phyloP scores from a whole-genome alignment of 2,888 invertebrate species.

The Dilophus febrilis region DNA sequence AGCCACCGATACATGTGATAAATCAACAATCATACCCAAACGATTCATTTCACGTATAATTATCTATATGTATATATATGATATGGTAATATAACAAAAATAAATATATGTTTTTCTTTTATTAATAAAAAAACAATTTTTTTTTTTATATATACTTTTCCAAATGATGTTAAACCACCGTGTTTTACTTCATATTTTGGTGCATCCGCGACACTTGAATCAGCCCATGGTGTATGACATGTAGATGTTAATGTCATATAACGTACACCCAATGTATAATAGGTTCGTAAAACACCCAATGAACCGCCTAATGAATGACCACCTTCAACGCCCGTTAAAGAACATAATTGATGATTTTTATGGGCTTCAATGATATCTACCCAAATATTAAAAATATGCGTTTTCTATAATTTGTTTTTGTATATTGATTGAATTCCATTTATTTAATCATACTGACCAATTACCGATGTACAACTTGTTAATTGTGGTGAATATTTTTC shows the following conservation, averaged over 20 bases:
- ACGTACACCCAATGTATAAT: conserved; percentile 55
- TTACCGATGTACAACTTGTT: conserved; percentile 45
- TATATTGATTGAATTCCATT: too few relatives aligned
- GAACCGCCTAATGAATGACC: conserved; percentile 58
- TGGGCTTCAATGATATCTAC: conserved; percentile 49
- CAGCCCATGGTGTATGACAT: conserved; percentile 61
- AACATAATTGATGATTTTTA: conserved; percentile 45
- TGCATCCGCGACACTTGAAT: conserved; percentile 43
- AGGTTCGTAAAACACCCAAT: conserved; percentile 46
- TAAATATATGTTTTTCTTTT: too few relatives aligned
- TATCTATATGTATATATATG: conserved; percentile 40
- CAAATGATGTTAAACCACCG: conserved; percentile 63
- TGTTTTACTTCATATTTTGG: conserved; percentile 43
- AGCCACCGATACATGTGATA: conserved; percentile 61
- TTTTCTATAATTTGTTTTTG: too few relatives aligned
- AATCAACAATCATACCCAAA: conserved; percentile 72
- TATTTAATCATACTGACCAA: too few relatives aligned
- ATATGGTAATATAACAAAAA: too few relatives aligned
- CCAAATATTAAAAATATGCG: too few relatives aligned
- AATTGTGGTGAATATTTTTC: conserved; percentile 46
- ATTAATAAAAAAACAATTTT: too few relatives aligned
- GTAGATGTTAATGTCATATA: conserved; percentile 60
- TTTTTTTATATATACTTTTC: conserved; percentile 52
- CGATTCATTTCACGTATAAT: conserved; percentile 79
- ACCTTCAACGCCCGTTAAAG: conserved; percentile 55